Base-by-base conservation (phyloP, 2,888 invertebrate genomes). In the Orthosia gracilis region DNA sequence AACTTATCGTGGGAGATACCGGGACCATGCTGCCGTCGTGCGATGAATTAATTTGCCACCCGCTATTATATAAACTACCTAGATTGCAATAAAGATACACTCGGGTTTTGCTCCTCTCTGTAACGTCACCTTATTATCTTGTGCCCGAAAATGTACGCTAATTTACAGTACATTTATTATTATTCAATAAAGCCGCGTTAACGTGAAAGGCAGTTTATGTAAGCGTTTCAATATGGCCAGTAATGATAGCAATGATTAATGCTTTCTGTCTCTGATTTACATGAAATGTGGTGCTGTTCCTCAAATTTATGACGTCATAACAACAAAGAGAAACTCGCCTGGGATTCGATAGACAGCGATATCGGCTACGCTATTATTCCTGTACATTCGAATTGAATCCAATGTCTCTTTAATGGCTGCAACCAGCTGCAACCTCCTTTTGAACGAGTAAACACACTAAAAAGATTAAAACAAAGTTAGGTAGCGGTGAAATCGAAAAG, bases 21-120 rank as follows among this genome's bases (percentile, higher is more conserved):
- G 78, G 80, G 77, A 73, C 85, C 85, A 78, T 82, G 90, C 88
- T 87, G 91, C 89, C 85, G 91, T 89, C 95, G 94, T 94, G 94
- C 92, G 91, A 93, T 93, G 95, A 95, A 95, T 95, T 95, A 95
- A 95, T 95, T 95, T 92, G 89, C 92, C 91, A 89, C 90, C 91
- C 89, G 91, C 92, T 89, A 93, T 94, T 91, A 91, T 94, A 94
- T 93, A 90, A 92, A 92, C 91, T 89, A 92, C 93, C 90, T 91
- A 93, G 95, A 96, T 96, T 87, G 93, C 91, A 93, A 93, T 94
- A 93, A 94, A 95, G 95, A 95, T 96, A 94, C 87, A 84, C 79
- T 79, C 76, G 82, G 85, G 85, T 84, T 85, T 88, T 88, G 88
- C 87, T 89, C 88, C 89, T 85, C 89, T 83, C 78, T 87, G 84